Evolutionary conservation across 1,140 invertebrate genomes (phyloP), one percentile per base, ranked within the genome.

Genomic region (Pomacea maculata): DNA sequence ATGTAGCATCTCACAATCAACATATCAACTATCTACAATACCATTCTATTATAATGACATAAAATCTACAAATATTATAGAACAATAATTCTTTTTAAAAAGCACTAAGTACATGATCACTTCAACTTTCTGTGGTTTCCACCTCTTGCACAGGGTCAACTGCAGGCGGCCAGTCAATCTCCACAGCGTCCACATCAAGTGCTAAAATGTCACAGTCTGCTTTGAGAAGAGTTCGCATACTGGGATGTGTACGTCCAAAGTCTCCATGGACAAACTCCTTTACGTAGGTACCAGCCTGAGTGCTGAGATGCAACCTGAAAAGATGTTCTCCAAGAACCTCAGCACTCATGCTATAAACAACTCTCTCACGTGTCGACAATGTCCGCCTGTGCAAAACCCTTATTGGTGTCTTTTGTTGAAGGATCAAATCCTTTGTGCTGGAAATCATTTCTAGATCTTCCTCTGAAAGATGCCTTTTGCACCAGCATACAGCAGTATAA

Each of bases 261-360:
- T 99, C 98, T 1, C 97, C 96, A 92, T 99, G 97, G 25, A 98
- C 95, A 93, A 99, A 97, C 92, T 99, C 98, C 92, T 99, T 99
- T 0, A 99, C 94, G 89, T 99, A 99, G 88, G 97, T 98, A 67
- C 97, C 98, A 67, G 97, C 97, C 91, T 98, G 95, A 19, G 97
- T 97, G 75, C 93, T 94, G 1, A 98, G 82, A 82, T 94, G 92
- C 8, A 98, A 85, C 77, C 93, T 90, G 86, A 90, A 90, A 70
- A 86, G 85, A 75, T 86, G 82, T 19, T 86, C 83, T 78, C 85
- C 82, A 21, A 84, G 21, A 61, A 80, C 80, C 63, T 84, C 79
- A 64, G 84, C 84, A 65, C 71, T 72, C 83, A 90, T 85, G 6
- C 54, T 80, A 78, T 89, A 85, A 14, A 90, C 83, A 10, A 82